Percentiles rank a stretch among this genome's conserved stretches.
phyloP scores from a whole-genome alignment of 2,113 vertebrate species.

The Eulemur macaco region DNA sequence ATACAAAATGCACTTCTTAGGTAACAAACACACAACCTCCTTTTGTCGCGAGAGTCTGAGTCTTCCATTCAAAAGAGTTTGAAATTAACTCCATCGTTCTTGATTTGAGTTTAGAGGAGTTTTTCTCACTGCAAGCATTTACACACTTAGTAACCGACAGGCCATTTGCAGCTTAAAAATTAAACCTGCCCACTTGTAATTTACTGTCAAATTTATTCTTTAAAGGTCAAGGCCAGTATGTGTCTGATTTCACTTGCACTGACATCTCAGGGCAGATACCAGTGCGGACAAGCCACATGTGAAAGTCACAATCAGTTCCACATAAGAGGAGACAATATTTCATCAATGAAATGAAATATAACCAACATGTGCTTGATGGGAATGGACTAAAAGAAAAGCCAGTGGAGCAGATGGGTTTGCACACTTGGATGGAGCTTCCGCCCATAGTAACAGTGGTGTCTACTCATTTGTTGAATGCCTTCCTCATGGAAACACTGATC shows the following conservation, averaged over 20 bases:
- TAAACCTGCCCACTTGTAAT: background rate
- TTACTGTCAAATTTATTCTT: background rate
- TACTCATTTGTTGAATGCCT: background rate
- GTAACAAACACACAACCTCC: background rate
- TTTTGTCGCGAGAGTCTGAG: background rate
- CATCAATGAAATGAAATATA: background rate
- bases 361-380: background rate
- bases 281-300: background rate
- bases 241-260: background rate
- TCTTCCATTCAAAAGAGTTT: background rate
- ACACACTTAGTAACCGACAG: background rate
- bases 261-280: background rate
- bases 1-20: background rate
- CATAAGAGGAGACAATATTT: background rate
- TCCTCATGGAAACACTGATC: background rate
- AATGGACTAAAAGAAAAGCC: background rate
- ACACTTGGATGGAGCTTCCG: no score
- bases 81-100: background rate
- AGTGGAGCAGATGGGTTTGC: background rate
- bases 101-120: background rate
- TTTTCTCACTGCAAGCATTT: background rate
- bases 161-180: background rate
- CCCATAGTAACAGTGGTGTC: fast-evolving
- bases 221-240: background rate
- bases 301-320: background rate